Conservation (phyloP, 2,113 vertebrate species). For the Sorex fumeus region DNA sequence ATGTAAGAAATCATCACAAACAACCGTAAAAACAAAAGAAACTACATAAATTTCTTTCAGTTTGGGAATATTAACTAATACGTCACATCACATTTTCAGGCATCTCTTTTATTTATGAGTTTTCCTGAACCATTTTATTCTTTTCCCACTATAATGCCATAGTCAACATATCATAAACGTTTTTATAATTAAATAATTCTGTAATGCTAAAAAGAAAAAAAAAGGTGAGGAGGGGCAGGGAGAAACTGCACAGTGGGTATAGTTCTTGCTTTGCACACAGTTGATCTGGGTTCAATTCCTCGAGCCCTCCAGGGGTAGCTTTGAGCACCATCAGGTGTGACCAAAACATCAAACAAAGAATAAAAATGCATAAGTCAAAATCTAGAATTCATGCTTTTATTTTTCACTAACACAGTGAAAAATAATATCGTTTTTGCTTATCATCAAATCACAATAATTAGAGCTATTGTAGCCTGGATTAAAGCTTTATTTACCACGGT, state of each 20-base stretch:
- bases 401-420: too few relatives aligned
- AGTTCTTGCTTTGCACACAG: too few relatives aligned
- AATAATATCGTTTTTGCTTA: neutral
- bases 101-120: constrained; percentile 52
- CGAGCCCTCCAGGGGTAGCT: too few relatives aligned
- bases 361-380: constrained; percentile 58
- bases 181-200: constrained; percentile 57
- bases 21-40: too few relatives aligned
- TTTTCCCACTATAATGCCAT: neutral
- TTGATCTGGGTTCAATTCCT: too few relatives aligned
- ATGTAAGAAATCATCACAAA: too few relatives aligned
- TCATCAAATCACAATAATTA: constrained; percentile 32
- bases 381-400: constrained; percentile 36
- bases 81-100: constrained; percentile 25
- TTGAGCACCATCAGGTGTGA: too few relatives aligned
- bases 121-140: neutral
- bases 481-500: neutral
- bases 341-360: constrained; percentile 42
- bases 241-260: too few relatives aligned
- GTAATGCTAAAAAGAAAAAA: neutral
- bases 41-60: neutral
- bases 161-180: constrained; percentile 29
- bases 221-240: too few relatives aligned
- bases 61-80: constrained; percentile 26
- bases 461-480: neutral